These are phyloP conservation scores for Lasioglossum figueresi DNA, from an alignment of 2,888 invertebrate genomes.

Conservation along the genomic window DNA sequence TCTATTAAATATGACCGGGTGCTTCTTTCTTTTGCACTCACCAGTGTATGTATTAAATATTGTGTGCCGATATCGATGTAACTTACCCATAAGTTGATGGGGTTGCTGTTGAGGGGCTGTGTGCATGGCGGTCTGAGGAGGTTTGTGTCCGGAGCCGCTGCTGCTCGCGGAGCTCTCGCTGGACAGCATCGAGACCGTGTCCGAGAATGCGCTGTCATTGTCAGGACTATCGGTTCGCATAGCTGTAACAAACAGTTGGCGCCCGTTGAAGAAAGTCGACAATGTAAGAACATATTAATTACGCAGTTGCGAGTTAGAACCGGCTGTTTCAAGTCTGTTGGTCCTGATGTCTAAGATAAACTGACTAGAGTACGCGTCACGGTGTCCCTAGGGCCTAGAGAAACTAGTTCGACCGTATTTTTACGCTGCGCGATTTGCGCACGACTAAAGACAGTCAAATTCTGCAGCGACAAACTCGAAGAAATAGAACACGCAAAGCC, in stretches of 20 bases:
- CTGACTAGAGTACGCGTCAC: background rate
- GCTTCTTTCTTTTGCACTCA: no score
- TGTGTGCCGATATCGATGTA: background rate
- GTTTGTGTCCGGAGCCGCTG: conserved; percentile 88
- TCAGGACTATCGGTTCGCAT: conserved; percentile 96
- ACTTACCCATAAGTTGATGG: conserved; percentile 82
- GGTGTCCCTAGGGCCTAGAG: background rate
- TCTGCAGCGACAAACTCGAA: background rate
- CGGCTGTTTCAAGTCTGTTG: background rate
- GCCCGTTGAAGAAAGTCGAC: conserved; percentile 16
- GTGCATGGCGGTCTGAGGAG: conserved; percentile 83
- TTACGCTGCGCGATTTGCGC: background rate
- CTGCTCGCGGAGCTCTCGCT: conserved; percentile 97
- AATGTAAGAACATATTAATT: background rate
- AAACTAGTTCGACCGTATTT: background rate
- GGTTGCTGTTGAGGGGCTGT: conserved; percentile 80
- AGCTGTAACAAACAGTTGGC: conserved; percentile 74
- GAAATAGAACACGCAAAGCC: background rate
- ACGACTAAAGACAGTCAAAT: background rate
- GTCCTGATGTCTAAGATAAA: background rate
- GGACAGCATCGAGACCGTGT: conserved; percentile 96
- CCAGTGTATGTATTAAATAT: background rate
- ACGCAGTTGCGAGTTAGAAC: background rate
- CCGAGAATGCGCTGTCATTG: conserved; percentile 99
- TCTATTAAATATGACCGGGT: no score